phyloP scores from a whole-genome alignment of 2,113 vertebrate genomes.

The Argyrosomus japonicus region DNA sequence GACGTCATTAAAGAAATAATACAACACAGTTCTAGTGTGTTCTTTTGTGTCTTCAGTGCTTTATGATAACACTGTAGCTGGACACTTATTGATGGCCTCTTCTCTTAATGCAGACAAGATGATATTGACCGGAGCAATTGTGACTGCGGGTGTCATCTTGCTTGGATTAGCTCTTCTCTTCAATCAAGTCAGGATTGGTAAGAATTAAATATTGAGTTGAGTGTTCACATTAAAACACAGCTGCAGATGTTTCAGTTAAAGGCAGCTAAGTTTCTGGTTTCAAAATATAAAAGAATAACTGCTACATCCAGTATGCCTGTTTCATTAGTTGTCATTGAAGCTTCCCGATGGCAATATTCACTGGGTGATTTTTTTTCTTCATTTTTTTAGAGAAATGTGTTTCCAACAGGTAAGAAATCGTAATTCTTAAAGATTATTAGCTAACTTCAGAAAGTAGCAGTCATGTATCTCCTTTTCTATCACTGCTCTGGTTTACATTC shows the following conservation, averaged over 20 bases:
- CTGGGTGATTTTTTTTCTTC: background rate
- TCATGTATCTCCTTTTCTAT: too few relatives aligned
- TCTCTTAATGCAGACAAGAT: background rate
- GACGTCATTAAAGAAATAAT: too few relatives aligned
- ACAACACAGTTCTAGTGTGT: too few relatives aligned
- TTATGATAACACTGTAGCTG: background rate
- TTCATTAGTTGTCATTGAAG: background rate
- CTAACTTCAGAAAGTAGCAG: too few relatives aligned
- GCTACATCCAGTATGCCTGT: background rate
- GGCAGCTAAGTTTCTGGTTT: background rate
- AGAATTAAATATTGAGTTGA: background rate
- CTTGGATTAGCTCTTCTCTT: background rate
- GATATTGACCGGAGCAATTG: background rate
- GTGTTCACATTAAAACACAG: background rate
- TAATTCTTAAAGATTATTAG: background rate
- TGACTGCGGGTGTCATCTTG: background rate
- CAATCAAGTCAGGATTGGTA: background rate
- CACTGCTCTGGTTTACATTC: too few relatives aligned
- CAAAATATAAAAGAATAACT: background rate
- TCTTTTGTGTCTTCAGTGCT: background rate
- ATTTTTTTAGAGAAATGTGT: background rate
- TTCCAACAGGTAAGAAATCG: constrained; percentile 1
- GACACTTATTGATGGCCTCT: background rate
- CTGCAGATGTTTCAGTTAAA: background rate
- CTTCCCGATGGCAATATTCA: background rate